Base-by-base conservation (phyloP, 2,113 vertebrate species). In the Guaruba guarouba region DNA sequence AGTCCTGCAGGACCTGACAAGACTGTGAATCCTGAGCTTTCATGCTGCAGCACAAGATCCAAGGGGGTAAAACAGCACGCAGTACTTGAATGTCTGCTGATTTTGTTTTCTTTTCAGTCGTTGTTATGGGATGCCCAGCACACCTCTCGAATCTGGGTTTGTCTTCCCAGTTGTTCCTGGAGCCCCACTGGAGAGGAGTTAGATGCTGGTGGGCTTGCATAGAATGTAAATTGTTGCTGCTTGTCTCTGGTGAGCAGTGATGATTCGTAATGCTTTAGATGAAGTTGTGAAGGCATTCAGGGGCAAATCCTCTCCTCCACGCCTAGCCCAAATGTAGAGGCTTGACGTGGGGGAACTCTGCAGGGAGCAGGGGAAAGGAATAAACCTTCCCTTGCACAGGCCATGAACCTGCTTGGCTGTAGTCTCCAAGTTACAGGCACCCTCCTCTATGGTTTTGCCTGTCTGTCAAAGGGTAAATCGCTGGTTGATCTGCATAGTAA, bases 251-350 rank as follows among this genome's bases (percentile, higher is more conserved):
- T n/a, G 64, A 86, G 39, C 79, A 55, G 64, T 7, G 15, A 27
- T 70, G 82, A 88, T 82, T 90, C 3, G 4, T 31, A 80, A 83
- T 91, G 91, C 82, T 93, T 69, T 31, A 51, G 71, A 88, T 82
- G 82, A 93, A 92, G 84, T 54, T 78, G 88, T 92, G 85, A 79
- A 88, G 74, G 77, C 84, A 33, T 90, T 90, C 77, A 49, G 48
- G 93, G 91, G 46, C 62, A 95, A 95, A 96, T 96, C 85, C 87
- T 88, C 66, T 95, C 94, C 90, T 97, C 77, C 85, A 69, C 15
- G 5, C 67, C 63, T 81, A 37, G 61, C 87, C 59, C 28, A 19
- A 84, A 68, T 5, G 16, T 1, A 51, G 85, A 57, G 78, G 49
- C 64, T 91, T 73, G 76, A 80, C 0, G 2, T 55, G 17, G 43